Evolutionary conservation across 1,140 invertebrate genomes (phyloP), one percentile per base, ranked within the genome.

Genomic region (Drosophila funebris): DNA sequence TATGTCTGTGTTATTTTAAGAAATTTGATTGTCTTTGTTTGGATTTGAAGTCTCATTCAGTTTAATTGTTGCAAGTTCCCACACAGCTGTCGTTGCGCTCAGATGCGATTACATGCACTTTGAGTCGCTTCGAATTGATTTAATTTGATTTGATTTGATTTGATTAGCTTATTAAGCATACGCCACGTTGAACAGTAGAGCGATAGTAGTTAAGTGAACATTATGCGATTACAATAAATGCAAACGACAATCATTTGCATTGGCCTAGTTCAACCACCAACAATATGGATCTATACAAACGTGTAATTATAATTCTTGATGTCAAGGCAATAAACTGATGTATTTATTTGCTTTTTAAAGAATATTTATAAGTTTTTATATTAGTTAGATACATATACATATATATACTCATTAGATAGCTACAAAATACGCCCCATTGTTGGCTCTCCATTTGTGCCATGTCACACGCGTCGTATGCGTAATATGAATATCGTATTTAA

Each of bases 391-490:
- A 8, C 20, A 4, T 52, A 13, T 4, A 4, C 8, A 7, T 36
- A 36, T 46, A 18, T 46, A 18, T 8, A 4, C 18, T 13, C 36
- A 67, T 39, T 57, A 24, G n/a, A n/a, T n/a, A 57, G 22, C 37
- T 27, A 4, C 4, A 24, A 27, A 27, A 27, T 27, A 27, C 24
- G 24, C 24, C 24, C 24, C 4, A 4, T 36, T 29, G 1, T 9
- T 46, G 11, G 2, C 33, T 16, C 18, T 6, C 27, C 20, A 33
- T 61, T 53, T 61, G 18, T 39, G 20, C 24, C 63, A 48, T 56
- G 68, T 71, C 33, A 14, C 33, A 71, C 61, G 52, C 41, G 43
- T 36, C 43, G 68, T 71, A 71, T 64, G 41, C 68, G 50, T 56
- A 54, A 64, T 70, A 22, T 33, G 18, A 8, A 22, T 24, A 44